phyloP scores from a whole-genome alignment of 2,888 invertebrate species.

The Steinernema hermaphroditum region DNA sequence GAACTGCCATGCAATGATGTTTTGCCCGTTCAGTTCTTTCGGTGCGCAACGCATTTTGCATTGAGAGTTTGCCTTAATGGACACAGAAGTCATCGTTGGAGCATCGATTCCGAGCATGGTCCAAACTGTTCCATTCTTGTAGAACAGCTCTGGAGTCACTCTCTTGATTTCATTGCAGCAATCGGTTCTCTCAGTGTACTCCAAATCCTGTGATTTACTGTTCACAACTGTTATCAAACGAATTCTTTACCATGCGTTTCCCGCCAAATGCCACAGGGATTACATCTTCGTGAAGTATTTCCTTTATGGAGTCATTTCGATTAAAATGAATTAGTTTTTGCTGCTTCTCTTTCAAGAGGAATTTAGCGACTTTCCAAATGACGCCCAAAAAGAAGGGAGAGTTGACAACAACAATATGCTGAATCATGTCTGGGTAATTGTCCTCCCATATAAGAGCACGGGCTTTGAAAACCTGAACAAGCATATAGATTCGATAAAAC shows the following conservation, averaged over 20 bases:
- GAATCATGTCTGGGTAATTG: slow-evolving; percentile 49
- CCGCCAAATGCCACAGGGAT: slow-evolving; percentile 49
- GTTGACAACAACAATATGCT: slow-evolving; percentile 48
- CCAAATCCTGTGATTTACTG: slow-evolving; percentile 38
- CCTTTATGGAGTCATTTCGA: slow-evolving; percentile 30
- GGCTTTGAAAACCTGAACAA: slow-evolving; percentile 32
- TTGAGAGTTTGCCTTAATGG: slow-evolving; percentile 18
- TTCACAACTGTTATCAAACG: no score
- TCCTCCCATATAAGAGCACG: slow-evolving; percentile 51
- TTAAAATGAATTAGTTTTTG: slow-evolving; percentile 34
- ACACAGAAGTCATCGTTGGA: background rate
- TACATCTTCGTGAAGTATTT: slow-evolving; percentile 34
- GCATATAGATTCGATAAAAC: background rate
- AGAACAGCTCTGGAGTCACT: slow-evolving; percentile 30
- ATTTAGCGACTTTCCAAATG: slow-evolving; percentile 43
- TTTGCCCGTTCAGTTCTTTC: slow-evolving; percentile 1
- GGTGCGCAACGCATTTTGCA: slow-evolving; percentile 20
- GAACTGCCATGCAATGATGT: slow-evolving; percentile 36
- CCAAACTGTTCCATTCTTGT: slow-evolving; percentile 31
- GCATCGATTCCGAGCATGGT: background rate
- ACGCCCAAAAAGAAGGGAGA: slow-evolving; percentile 46
- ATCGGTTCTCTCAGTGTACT: slow-evolving; percentile 22
- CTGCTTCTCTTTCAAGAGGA: slow-evolving; percentile 34
- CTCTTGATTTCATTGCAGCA: slow-evolving; percentile 37
- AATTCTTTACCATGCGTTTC: slow-evolving; percentile 30